Percentiles rank a stretch among this genome's conserved stretches.
phyloP scores from a whole-genome alignment of 2,888 invertebrate species.

The Rambutsinella grinnellia region DNA sequence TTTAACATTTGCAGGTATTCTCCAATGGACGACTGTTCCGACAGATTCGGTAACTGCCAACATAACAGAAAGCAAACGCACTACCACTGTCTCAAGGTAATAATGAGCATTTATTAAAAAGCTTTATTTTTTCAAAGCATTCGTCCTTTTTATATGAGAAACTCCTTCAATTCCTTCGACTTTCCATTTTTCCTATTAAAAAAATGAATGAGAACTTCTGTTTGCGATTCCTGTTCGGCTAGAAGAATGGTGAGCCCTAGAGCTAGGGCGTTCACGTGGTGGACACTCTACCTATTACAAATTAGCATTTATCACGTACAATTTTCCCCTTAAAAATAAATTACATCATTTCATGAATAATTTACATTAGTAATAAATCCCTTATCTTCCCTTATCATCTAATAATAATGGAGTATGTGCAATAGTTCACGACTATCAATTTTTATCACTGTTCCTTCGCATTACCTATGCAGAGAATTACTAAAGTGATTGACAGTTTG shows the following conservation, averaged over 20 bases:
- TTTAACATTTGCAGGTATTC: conserved; percentile 75
- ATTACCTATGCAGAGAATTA: background rate
- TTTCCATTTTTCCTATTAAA: conserved; percentile 26
- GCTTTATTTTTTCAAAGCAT: conserved; percentile 19
- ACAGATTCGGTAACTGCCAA: conserved; percentile 84
- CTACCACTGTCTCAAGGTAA: conserved; percentile 94
- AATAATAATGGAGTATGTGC: conserved; percentile 19
- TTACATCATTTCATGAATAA: conserved; percentile 55
- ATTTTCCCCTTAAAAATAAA: conserved; percentile 41
- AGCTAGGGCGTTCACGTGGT: conserved; percentile 63
- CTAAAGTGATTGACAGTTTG: background rate
- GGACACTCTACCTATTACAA: conserved; percentile 27
- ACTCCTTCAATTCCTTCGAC: conserved; percentile 1
- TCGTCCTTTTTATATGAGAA: conserved; percentile 20
- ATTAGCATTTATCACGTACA: conserved; percentile 56
- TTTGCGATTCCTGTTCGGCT: background rate
- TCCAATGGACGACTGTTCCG: conserved; percentile 93
- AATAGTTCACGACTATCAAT: conserved; percentile 38
- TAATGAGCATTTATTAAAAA: conserved; percentile 17
- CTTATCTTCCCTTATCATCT: conserved; percentile 22
- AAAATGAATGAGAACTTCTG: conserved; percentile 7
- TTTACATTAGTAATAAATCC: conserved; percentile 48
- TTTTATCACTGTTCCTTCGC: background rate
- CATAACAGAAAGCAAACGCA: conserved; percentile 96
- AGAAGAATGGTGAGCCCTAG: no score